Evolutionary conservation across 2,888 invertebrate genomes (phyloP).

Genomic region (Tipula helvola): DNA sequence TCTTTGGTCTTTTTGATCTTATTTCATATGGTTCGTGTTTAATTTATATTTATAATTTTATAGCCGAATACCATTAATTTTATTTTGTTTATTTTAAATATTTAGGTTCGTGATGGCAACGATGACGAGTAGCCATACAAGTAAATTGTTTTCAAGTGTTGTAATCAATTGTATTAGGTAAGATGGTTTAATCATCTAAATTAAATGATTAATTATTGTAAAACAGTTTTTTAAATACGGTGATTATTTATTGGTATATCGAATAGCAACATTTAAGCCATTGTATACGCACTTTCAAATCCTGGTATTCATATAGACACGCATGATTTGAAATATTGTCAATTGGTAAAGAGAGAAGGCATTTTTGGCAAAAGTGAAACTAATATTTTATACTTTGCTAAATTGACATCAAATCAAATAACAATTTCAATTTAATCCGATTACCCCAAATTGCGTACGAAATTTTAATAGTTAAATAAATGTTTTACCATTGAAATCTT

Average conservation of each 20-base stretch:
- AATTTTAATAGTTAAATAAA: too few species aligned
- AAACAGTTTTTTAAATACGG: not conserved
- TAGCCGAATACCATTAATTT: not conserved
- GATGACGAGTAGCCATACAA: not conserved
- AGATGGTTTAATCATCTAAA: conserved; percentile 4
- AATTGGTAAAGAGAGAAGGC: too few species aligned
- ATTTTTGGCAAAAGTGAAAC: too few species aligned
- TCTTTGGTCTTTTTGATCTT: not conserved
- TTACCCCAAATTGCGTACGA: too few species aligned
- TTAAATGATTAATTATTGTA: not conserved
- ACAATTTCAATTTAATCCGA: too few species aligned
- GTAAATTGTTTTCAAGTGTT: not conserved
- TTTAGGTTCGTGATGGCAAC: not conserved
- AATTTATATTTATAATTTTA: not conserved
- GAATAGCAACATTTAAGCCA: not conserved
- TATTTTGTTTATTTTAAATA: not conserved
- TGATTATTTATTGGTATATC: not conserved
- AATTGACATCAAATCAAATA: too few species aligned
- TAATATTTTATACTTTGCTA: too few species aligned
- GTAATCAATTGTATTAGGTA: not conserved
- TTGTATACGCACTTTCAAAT: not conserved
- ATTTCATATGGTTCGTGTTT: not conserved
- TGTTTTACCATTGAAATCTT: too few species aligned
- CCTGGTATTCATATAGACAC: not conserved
- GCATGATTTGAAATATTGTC: too few species aligned